Evolutionary conservation across 2,797 vertebrate species (phyloP).

Genomic region (Sebastolobus alascanus): DNA sequence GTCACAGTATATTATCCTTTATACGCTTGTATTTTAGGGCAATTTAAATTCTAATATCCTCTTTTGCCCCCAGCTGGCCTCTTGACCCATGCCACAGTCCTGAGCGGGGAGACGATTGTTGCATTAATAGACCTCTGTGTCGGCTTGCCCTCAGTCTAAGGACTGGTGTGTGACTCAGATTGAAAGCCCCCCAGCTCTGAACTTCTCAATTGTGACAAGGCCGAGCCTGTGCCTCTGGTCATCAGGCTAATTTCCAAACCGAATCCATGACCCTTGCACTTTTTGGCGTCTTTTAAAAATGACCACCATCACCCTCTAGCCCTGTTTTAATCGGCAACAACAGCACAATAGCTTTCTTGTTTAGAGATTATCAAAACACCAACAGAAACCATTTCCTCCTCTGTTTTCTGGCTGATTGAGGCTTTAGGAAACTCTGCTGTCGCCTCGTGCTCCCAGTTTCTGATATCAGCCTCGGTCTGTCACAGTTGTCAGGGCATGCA

Average conservation of each 20-base stretch:
- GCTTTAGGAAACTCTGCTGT: constrained; percentile 47
- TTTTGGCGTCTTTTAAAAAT: constrained; percentile 47
- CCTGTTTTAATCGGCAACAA: constrained; percentile 48
- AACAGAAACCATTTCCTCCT: constrained; percentile 48
- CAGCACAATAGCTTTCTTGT: constrained; percentile 55
- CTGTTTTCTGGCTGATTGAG: constrained; percentile 56
- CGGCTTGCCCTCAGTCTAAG: constrained; percentile 52
- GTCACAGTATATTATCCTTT: constrained; percentile 10
- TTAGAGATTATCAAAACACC: constrained; percentile 62
- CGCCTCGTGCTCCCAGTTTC: constrained; percentile 34
- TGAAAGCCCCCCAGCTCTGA: constrained; percentile 53
- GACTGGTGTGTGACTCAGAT: constrained; percentile 68
- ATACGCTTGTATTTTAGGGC: constrained; percentile 35
- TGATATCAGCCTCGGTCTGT: constrained; percentile 54
- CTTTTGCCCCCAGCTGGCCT: constrained; percentile 55
- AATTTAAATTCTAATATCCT: constrained; percentile 62
- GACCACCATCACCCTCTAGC: constrained; percentile 22
- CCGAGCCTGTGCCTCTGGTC: constrained; percentile 59
- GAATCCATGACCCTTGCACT: constrained; percentile 46
- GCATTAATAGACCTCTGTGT: constrained; percentile 74
- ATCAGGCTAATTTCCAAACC: constrained; percentile 39
- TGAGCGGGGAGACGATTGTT: constrained; percentile 56
- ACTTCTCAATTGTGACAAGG: constrained; percentile 64
- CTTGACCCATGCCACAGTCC: constrained; percentile 37
- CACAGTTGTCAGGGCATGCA: constrained; percentile 78